Base-by-base conservation (phyloP, 1,140 invertebrate genomes). In the Drosophila subpulchrella region DNA sequence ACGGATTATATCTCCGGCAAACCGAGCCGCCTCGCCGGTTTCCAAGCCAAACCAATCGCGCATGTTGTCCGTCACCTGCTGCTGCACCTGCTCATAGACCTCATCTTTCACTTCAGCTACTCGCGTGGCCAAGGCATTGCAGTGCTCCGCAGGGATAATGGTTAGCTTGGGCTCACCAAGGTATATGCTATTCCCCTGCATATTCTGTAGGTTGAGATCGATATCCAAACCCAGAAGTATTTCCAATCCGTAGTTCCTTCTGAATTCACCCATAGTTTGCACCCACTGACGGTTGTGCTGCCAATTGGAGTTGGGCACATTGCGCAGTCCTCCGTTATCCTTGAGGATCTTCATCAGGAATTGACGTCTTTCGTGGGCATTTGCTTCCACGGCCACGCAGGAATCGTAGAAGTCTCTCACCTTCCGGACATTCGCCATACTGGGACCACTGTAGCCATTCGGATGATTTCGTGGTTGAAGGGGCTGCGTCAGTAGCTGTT, bases 341-440 rank as follows among this genome's bases (percentile, higher is more conserved):
- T 59, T 70, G 6, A 91, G 30, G 5, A 91, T 62, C 32, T 78
- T 77, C 42, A 75, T 63, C 1, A 91, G 51, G 30, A 89, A 90
- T 0, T 63, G 59, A 0, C 72, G 50, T 1, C 83, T 63, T 12
- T 78, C 71, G 0, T 4, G 24, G 0, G 67, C 71, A 27, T 66
- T 78, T 1, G 56, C 74, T 15, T 78, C 66, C 10, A 80, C 63
- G 7, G 97, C 95, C 93, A 97, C 95, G 92, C 97, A 98, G 2
- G 96, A 96, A 55, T 94, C 95, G 93, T 97, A 97, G 92, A 97
- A 96, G 61, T 94, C 93, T 93, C 97, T 97, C 8, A 96, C 96
- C 92, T 97, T 97, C 0, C 78, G 65, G 6, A 79, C 72, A 68
- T 78, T 79, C 3, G 32, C 39, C n/a, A 48, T 44, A 30, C 50